phyloP scores from a whole-genome alignment of 2,888 invertebrate genomes.

The Dicyrtoma fusca region DNA sequence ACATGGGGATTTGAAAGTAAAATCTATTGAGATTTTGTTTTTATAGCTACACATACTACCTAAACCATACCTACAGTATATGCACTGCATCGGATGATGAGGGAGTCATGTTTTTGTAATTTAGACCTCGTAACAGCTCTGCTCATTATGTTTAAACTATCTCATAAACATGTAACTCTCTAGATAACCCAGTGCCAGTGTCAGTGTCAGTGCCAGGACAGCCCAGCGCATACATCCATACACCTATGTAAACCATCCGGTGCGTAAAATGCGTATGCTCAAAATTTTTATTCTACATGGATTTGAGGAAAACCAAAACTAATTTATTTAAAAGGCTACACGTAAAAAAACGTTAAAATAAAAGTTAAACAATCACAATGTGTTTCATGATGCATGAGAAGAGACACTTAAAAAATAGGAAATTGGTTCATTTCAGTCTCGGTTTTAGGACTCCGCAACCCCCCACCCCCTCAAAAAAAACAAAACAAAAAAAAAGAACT shows the following conservation, averaged over 20 bases:
- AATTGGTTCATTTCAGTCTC: conserved; percentile 35
- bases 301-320: conserved; percentile 7
- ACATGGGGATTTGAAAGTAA: too few relatives aligned
- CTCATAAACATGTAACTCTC: too few relatives aligned
- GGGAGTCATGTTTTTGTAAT: too few relatives aligned
- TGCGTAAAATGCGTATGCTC: neutral
- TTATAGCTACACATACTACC: too few relatives aligned
- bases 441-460: conserved; percentile 17
- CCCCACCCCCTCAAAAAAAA: neutral
- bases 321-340: conserved; percentile 21
- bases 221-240: neutral
- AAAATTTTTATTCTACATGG: neutral
- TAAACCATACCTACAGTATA: too few relatives aligned
- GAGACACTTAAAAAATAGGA: conserved; percentile 29
- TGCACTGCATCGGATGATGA: too few relatives aligned
- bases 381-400: conserved; percentile 25
- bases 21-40: too few relatives aligned
- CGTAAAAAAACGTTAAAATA: neutral
- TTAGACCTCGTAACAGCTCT: too few relatives aligned
- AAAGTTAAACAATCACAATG: conserved; percentile 10
- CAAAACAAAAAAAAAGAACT: neutral
- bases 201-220: too few relatives aligned
- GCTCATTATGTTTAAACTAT: too few relatives aligned
- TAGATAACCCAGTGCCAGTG: too few relatives aligned
- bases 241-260: neutral